phyloP scores from a whole-genome alignment of 2,888 invertebrate genomes.

The Itoplectis maculator region DNA sequence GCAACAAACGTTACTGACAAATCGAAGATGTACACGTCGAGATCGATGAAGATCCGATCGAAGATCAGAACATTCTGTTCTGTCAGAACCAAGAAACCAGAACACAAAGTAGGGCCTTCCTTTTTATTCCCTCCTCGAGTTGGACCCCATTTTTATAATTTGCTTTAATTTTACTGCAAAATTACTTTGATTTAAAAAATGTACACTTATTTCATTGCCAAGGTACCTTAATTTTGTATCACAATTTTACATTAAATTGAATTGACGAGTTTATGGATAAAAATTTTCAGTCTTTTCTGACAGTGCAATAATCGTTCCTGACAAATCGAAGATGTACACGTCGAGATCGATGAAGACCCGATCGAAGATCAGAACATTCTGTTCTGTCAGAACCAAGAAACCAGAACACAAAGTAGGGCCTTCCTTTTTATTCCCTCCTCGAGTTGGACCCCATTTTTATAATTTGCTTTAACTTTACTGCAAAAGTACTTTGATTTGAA shows the following conservation, averaged over 20 bases:
- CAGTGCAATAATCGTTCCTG: no score
- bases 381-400: neutral
- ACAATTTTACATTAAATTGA: no score
- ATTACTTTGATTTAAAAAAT: no score
- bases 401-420: neutral
- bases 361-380: neutral
- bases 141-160: no score
- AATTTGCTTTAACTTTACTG: no score
- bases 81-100: neutral
- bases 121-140: neutral
- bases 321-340: neutral
- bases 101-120: neutral
- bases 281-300: no score
- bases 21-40: neutral
- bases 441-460: slow-evolving; percentile 4
- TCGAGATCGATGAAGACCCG: neutral
- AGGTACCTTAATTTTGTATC: no score
- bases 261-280: no score
- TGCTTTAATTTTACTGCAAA: no score
- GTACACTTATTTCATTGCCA: no score
- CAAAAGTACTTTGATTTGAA: no score
- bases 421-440: neutral
- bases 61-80: neutral
- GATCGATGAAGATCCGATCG: neutral
- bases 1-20: no score